Evolutionary conservation across 2,113 vertebrate species (phyloP), one percentile per base, ranked within the genome.

Genomic region (Anthoscopus minutus): DNA sequence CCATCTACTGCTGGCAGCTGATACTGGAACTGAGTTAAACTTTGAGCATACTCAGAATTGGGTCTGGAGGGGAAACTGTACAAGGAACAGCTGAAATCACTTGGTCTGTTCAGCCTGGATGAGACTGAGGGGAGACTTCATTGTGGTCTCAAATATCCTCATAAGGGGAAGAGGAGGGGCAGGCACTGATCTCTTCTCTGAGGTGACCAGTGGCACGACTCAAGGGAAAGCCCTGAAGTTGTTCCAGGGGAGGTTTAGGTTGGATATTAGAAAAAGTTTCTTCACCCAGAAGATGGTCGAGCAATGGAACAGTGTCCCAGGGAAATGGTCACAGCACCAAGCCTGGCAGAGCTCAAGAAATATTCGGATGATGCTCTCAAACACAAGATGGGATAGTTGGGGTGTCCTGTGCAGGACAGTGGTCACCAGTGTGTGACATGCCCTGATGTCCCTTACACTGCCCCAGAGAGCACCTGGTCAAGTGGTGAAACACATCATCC

Each of bases 211-310:
- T 28, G 45, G 4, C 33, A 51, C 0, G 0, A 13, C 27, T 4
- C 0, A 0, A 30, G 23, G 33, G 23, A 42, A 81, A 6, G 12
- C 2, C 13, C 33, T 45, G 19, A 38, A 74, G 28, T 1, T 51
- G 28, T 66, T 23, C 22, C 13, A 6, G 21, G 13, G 22, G 11
- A 81, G 38, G 33, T 28, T 73, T 14, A 51, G 28, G 8, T 10
- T 51, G 44, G 28, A n/a, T 21, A 16, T n/a, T 1, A 38, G 6
- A 7, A 20, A 73, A 81, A 20, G 6, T 1, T 67, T 74, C 20
- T 24, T 60, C 33, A 4, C 10, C 23, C 45, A 45, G 38, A 44
- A 19, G 4, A 6, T 30, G 15, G 0, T 0, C 38, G 53, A 9
- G 19, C 24, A 45, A 19, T 38, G 67, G 27, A 44, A 23, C 3